These are phyloP conservation scores for Drosophila erecta DNA, from an alignment of 1,140 invertebrate genomes.

Conservation along the genomic window DNA sequence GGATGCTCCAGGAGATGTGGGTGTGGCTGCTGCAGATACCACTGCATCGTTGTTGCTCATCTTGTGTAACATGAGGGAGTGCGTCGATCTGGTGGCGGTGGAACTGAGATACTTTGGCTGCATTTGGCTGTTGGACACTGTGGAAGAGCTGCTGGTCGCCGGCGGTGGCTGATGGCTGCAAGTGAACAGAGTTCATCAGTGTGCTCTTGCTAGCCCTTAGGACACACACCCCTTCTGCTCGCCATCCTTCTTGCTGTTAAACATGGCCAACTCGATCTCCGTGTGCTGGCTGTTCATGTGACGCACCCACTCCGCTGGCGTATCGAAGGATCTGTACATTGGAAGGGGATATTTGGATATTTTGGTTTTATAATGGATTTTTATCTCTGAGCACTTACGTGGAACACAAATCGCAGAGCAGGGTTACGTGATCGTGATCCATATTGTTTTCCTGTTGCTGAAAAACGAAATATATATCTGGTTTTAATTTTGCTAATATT, in stretches of 20 bases:
- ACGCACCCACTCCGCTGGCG: conserved; percentile 93
- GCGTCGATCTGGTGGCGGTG: conserved; percentile 18
- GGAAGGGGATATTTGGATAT: too few relatives aligned
- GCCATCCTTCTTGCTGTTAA: conserved; percentile 87
- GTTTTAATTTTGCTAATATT: too few relatives aligned
- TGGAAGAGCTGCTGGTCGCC: conserved; percentile 51
- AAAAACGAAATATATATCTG: neutral
- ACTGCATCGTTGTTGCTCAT: conserved; percentile 10
- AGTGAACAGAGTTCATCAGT: conserved; percentile 70
- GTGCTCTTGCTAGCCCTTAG: conserved; percentile 44
- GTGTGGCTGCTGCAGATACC: conserved; percentile 6
- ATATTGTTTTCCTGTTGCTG: conserved; percentile 83
- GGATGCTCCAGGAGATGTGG: conserved; percentile 8
- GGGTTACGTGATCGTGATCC: conserved; percentile 81
- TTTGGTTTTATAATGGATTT: neutral
- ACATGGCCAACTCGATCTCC: conserved; percentile 92
- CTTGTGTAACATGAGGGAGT: conserved; percentile 13
- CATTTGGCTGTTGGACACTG: conserved; percentile 52
- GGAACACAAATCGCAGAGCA: conserved; percentile 90
- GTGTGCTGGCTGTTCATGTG: conserved; percentile 93
- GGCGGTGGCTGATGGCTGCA: conserved; percentile 49
- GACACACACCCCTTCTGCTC: conserved; percentile 79
- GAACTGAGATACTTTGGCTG: conserved; percentile 49
- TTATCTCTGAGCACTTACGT: conserved; percentile 85
- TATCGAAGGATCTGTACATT: conserved; percentile 86